Evolutionary conservation across 2,797 vertebrate genomes (phyloP).

Genomic region (Coregonus sp.): DNA sequence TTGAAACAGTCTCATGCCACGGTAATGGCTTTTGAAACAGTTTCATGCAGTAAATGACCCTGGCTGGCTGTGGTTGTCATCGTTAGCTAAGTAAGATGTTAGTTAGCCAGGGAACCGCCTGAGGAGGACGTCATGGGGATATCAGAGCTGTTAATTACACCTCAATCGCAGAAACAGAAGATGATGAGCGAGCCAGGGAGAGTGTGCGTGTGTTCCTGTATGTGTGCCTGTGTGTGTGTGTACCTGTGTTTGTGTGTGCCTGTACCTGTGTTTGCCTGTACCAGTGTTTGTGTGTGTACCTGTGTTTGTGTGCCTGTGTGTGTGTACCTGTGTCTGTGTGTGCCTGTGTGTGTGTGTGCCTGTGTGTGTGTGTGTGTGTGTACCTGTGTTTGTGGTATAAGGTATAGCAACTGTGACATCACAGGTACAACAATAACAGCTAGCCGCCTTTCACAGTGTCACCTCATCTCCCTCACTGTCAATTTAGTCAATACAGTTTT

Average conservation of each 20-base stretch:
- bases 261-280: too few species aligned
- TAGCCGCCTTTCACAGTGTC: too few species aligned
- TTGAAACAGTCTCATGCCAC: background rate
- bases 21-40: background rate
- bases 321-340: too few species aligned
- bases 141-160: background rate
- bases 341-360: too few species aligned
- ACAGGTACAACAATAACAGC: background rate
- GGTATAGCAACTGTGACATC: background rate
- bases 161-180: too few species aligned
- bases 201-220: too few species aligned
- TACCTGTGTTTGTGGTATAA: background rate
- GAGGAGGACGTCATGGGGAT: background rate
- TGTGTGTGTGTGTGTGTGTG: background rate
- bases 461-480: background rate
- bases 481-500: background rate
- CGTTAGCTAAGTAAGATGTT: background rate
- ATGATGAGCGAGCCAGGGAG: too few species aligned
- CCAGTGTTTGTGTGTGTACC: too few species aligned
- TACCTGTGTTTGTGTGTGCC: too few species aligned
- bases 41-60: background rate
- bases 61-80: background rate
- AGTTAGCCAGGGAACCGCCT: background rate
- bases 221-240: too few species aligned
- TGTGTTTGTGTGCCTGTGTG: too few species aligned